A percentile compares a stretch with the other conserved stretches of the same genome.
Conservation (phyloP, 1,140 invertebrate genomes). For the Rhyzopertha dominica region DNA sequence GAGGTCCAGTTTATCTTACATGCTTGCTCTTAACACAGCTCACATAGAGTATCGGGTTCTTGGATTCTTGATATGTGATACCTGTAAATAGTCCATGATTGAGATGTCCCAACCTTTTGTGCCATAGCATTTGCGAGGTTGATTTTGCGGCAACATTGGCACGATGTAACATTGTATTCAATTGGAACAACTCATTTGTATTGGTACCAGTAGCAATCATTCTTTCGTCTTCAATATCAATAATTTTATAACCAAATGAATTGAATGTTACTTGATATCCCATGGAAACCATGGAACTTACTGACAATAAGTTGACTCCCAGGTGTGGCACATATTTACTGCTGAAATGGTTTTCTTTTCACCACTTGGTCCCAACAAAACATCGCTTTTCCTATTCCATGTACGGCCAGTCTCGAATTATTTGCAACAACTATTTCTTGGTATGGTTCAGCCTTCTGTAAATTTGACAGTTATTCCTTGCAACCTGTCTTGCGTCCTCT, state of each 20-base stretch:
- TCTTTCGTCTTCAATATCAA: conserved; percentile 15
- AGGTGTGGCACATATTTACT: conserved; percentile 21
- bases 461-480: conserved; percentile 11
- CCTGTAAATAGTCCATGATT: conserved; percentile 16
- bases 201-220: conserved; percentile 16
- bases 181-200: conserved; percentile 12
- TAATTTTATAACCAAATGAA: conserved; percentile 11
- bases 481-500: no score
- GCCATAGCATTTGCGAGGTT: conserved; percentile 19
- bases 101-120: conserved; percentile 22
- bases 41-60: conserved; percentile 12
- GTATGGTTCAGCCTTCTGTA: no score
- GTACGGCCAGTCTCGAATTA: conserved; percentile 5
- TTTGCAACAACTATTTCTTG: conserved; percentile 18
- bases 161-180: conserved; percentile 3
- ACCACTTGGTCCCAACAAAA: conserved; percentile 11
- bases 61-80: conserved; percentile 7
- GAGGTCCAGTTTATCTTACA: conserved; percentile 17
- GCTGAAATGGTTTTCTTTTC: conserved; percentile 11
- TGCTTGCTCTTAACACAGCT: conserved; percentile 23
- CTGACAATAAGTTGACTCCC: conserved; percentile 20
- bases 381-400: conserved; percentile 7
- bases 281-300: conserved; percentile 18
- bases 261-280: conserved; percentile 15
- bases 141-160: conserved; percentile 4